Percentiles rank a stretch among this genome's conserved stretches.
These are phyloP conservation scores for Oreochromis tanganicae DNA, from an alignment of 2,113 vertebrate species.

Conservation along the genomic window DNA sequence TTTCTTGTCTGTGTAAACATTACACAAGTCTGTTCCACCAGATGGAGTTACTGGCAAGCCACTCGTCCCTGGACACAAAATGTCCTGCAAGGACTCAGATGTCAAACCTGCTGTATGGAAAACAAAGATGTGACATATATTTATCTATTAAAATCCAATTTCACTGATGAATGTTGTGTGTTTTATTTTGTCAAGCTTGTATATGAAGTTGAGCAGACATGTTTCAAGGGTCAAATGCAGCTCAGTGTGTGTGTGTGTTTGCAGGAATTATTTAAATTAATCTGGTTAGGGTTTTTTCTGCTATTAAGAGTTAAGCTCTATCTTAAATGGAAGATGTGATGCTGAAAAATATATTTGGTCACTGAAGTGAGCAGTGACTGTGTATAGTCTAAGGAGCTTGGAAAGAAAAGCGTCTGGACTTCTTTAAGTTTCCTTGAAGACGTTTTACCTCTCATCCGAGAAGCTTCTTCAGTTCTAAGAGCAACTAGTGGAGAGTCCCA, in stretches of 20 bases:
- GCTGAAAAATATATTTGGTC: neutral
- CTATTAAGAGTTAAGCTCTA: neutral
- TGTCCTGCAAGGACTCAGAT: conserved; percentile 1
- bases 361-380: neutral
- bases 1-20: conserved; percentile 23
- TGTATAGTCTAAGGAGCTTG: neutral
- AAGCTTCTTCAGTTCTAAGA: neutral
- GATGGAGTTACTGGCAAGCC: conserved; percentile 26
- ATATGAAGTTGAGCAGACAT: neutral
- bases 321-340: neutral
- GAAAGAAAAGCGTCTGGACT: neutral
- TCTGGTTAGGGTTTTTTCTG: neutral
- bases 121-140: conserved; percentile 33
- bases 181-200: neutral
- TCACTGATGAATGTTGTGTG: neutral
- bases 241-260: neutral
- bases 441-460: neutral
- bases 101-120: conserved; percentile 7
- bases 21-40: conserved; percentile 18
- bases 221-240: neutral
- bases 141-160: conserved; percentile 53
- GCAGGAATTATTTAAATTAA: neutral
- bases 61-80: neutral
- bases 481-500: neutral
- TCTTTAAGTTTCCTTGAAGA: neutral